Base-by-base conservation (phyloP, 2,888 invertebrate species). In the Acanthacorydalis orientalis region DNA sequence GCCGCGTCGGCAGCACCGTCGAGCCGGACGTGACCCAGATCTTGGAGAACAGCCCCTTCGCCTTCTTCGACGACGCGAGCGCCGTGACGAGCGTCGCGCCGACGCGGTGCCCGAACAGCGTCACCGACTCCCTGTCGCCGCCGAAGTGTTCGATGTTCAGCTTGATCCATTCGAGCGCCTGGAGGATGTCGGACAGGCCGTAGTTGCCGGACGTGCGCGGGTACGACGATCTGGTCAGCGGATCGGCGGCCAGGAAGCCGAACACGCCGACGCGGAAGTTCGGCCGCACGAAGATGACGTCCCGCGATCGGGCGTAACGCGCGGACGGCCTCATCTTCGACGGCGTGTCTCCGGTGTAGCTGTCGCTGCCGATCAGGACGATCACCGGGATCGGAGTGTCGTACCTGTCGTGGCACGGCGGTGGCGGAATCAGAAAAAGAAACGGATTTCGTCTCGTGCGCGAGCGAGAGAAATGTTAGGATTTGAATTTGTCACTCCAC, bases 41-140 rank as follows among this genome's bases (percentile, higher is more conserved):
- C 45, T 81, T 69, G 0, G 80, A 69, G 57, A 88, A 90, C 4
- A 88, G 68, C 43, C 75, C 76, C 46, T 78, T 74, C 2, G 78
- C 69, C 48, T 73, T 65, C 53, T 62, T 68, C 10, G 69, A 75
- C 61, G 52, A 80, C 65, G 58, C 74, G 38, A 91, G 65, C 0
- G 86, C 83, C 1, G 87, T 81, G 0, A 86, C 83, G 11, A 90
- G 64, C 0, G 89, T 89, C 1, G 83, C 90, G 1, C 90, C 90
- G 0, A 89, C 86, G 16, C 85, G 74, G 59, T 90, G 88, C 0
- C 89, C 92, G 56, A 90, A 73, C 35, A 92, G 60, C 0, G 88
- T 90, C 0, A 92, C 84, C 3, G 83, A 73, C 1, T 72, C 68
- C 1, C 78, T 75, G 60, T 89, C 81, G 0, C 90, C 90, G 0